phyloP scores from a whole-genome alignment of 2,888 invertebrate species.

The Diarsia rubi region DNA sequence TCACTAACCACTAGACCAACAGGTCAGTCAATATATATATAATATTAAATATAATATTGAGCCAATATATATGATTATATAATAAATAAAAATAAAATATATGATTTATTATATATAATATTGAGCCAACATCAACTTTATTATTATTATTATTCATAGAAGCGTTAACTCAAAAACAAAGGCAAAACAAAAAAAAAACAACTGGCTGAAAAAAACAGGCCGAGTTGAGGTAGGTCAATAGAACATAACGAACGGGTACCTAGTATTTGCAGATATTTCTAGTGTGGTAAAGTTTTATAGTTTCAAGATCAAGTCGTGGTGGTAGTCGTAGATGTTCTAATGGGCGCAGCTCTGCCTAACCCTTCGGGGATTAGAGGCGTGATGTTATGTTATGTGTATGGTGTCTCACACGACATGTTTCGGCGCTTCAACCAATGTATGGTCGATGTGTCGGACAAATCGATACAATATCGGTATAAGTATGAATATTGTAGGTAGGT shows the following conservation, averaged over 20 bases:
- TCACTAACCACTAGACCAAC: too few relatives aligned
- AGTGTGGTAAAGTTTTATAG: neutral
- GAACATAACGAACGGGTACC: neutral
- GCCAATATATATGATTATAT: too few relatives aligned
- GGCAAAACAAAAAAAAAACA: too few relatives aligned
- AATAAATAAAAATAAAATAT: too few relatives aligned
- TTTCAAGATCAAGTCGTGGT: neutral
- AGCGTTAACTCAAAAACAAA: neutral
- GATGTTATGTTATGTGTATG: neutral
- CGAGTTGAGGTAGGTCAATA: neutral
- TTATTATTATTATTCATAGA: neutral
- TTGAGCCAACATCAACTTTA: neutral
- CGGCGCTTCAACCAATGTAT: neutral
- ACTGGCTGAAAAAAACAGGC: neutral
- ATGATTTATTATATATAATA: too few relatives aligned
- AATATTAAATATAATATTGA: too few relatives aligned
- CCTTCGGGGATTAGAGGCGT: too few relatives aligned
- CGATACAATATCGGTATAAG: neutral
- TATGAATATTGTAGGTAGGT: neutral
- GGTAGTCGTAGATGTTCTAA: too few relatives aligned
- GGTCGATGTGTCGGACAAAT: neutral
- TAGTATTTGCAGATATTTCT: neutral
- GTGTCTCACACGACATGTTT: neutral
- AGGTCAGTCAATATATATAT: too few relatives aligned
- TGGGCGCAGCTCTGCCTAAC: too few relatives aligned